Conservation (phyloP, 1,140 invertebrate genomes). For the Papilio dardanus region DNA sequence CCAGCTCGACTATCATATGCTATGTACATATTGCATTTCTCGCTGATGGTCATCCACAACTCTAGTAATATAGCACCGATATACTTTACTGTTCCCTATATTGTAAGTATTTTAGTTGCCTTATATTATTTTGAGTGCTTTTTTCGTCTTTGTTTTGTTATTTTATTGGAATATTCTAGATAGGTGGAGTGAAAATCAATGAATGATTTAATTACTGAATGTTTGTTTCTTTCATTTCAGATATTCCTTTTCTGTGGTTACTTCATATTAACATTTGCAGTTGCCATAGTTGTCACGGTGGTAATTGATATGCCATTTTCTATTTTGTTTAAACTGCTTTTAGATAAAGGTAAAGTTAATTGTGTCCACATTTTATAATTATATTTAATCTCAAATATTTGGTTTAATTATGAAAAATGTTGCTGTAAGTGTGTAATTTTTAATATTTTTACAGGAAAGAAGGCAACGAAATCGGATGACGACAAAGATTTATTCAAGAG, state of each 20-base stretch:
- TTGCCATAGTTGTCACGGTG: conserved; percentile 51
- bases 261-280: conserved; percentile 43
- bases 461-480: background rate
- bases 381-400: background rate
- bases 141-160: too few species aligned
- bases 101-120: conserved; percentile 47
- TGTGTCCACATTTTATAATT: background rate
- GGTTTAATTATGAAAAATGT: too few species aligned
- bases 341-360: background rate
- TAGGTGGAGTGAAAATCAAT: too few species aligned
- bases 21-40: conserved; percentile 78
- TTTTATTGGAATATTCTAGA: too few species aligned
- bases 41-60: conserved; percentile 44
- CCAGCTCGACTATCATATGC: conserved; percentile 79
- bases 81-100: conserved; percentile 42
- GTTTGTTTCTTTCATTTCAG: conserved; percentile 40
- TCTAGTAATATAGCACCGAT: conserved; percentile 36
- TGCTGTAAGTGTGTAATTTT: too few species aligned
- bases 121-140: too few species aligned
- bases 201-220: too few species aligned
- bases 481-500: background rate
- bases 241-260: conserved; percentile 51
- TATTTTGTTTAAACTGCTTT: conserved; percentile 3
- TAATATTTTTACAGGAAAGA: background rate
- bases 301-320: conserved; percentile 54